Evolutionary conservation across 1,140 invertebrate species (phyloP), one percentile per base, ranked within the genome.

Genomic region (Luehdorfia chinensis): DNA sequence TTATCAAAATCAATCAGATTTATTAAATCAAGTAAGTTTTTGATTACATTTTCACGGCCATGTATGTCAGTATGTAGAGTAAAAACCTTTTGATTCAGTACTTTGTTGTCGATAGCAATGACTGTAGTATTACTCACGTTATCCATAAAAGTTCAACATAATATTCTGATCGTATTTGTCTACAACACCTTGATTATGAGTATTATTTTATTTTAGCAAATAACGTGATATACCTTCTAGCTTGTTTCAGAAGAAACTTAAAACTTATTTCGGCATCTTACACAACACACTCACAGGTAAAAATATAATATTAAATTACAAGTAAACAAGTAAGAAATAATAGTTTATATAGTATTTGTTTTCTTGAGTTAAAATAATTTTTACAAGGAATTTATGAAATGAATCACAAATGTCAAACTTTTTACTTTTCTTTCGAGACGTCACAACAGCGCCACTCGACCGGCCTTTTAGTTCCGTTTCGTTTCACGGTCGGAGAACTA

Each of bases 391-490:
- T 66, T 68, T 67, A 70, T 51, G 55, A 60, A 55, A 59, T 65
- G 59, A 70, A 66, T 63, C 66, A 68, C 64, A 70, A 71, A 72
- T 47, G 76, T 77, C 76, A 79, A 43, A 66, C 59, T 62, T 75
- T 68, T 65, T 67, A 56, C 67, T 74, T 75, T 76, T 68, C 72
- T 66, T 64, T 49, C 58, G 14, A 59, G 46, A 63, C 56, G 63
- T 67, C 61, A 64, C 51, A 55, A 53, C 47, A 34, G 48, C 36
- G 25, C 47, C 28, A 47, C 48, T 57, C 45, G 51, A 73, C 75
- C 75, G 74, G 71, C 68, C 45, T 45, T 27, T 18, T 44, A 59
- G 56, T 50, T 50, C 53, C 76, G 76, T 80, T 83, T 66, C 78
- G 76, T 78, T 83, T 73, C 73, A 83, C 78, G 73, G 66, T 72